Evolutionary conservation across 2,888 invertebrate species (phyloP).

Genomic region (Lasioglossum zephyrum): DNA sequence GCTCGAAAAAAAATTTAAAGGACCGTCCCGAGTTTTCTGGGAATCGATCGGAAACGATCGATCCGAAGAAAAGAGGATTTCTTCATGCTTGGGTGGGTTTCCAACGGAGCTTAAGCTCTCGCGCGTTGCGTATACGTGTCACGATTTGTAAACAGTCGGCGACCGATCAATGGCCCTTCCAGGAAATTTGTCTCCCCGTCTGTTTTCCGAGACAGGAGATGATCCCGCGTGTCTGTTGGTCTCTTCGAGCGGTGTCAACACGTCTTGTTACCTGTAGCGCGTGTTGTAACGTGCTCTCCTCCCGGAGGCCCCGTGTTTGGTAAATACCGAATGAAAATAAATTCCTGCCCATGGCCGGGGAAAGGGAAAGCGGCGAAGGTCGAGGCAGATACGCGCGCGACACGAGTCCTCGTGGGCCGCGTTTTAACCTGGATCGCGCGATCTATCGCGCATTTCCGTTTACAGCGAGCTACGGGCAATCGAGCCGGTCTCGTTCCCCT

Average conservation of each 20-base stretch:
- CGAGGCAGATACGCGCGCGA: neutral
- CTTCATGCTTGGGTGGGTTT: neutral
- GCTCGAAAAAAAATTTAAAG: neutral
- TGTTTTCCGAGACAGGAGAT: slow-evolving; percentile 23
- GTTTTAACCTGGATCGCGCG: slow-evolving; percentile 4
- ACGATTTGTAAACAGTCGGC: slow-evolving; percentile 48
- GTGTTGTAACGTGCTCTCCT: slow-evolving; percentile 2
- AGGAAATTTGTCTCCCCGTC: slow-evolving; percentile 50
- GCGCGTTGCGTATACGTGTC: slow-evolving; percentile 17
- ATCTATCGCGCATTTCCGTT: slow-evolving; percentile 15
- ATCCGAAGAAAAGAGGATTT: neutral
- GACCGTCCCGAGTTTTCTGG: neutral
- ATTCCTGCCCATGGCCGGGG: slow-evolving; percentile 21
- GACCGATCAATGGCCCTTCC: slow-evolving; percentile 61
- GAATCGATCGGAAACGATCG: neutral
- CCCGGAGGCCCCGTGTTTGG: slow-evolving; percentile 32
- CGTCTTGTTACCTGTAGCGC: neutral
- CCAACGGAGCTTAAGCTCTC: neutral
- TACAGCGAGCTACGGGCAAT: neutral
- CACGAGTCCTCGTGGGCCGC: slow-evolving; percentile 7
- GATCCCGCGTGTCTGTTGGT: neutral
- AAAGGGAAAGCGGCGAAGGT: slow-evolving; percentile 50
- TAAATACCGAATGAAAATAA: slow-evolving; percentile 58
- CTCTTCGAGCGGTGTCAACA: neutral
- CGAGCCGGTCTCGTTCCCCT: neutral